Evolutionary conservation across 92 coral and sea anemone genomes (phyloP).

Genomic region (Bergia puertoricense): DNA sequence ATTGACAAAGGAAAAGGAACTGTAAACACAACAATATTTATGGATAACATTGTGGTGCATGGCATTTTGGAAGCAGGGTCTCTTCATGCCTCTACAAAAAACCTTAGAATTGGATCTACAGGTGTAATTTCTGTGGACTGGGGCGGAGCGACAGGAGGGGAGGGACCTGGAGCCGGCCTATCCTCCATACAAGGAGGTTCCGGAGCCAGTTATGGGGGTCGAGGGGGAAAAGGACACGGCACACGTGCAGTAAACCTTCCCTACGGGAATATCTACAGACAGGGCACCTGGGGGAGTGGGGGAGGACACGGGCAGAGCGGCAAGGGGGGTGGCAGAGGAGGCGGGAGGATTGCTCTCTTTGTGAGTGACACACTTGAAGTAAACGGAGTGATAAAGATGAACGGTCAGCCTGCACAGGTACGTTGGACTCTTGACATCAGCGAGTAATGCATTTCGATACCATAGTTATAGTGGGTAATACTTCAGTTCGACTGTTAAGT

Average conservation of each 20-base stretch:
- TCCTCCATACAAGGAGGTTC: slow-evolving; percentile 61
- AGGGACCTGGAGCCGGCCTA: slow-evolving; percentile 70
- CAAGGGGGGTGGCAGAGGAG: slow-evolving; percentile 71
- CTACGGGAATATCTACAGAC: slow-evolving; percentile 67
- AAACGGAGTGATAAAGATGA: slow-evolving; percentile 65
- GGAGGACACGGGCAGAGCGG: slow-evolving; percentile 68
- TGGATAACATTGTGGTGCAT: slow-evolving; percentile 47
- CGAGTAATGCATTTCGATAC: not conserved
- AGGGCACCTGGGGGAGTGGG: slow-evolving; percentile 79
- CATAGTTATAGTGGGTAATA: not conserved
- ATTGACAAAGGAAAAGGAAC: slow-evolving; percentile 51
- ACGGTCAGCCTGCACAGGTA: slow-evolving; percentile 71
- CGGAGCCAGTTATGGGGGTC: slow-evolving; percentile 77
- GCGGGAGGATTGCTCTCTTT: slow-evolving; percentile 63
- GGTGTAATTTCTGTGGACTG: slow-evolving; percentile 66
- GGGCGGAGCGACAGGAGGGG: slow-evolving; percentile 64
- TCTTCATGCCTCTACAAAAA: slow-evolving; percentile 44
- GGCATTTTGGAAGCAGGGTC: slow-evolving; percentile 73
- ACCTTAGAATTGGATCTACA: slow-evolving; percentile 47
- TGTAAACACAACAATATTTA: slow-evolving; percentile 45
- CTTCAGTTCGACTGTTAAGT: not conserved
- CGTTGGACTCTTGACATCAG: not conserved
- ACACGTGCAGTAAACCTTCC: slow-evolving; percentile 57
- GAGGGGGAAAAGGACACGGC: slow-evolving; percentile 75
- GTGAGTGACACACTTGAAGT: slow-evolving; percentile 49